A percentile compares a stretch with the other conserved stretches of the same genome.
phyloP scores from a whole-genome alignment of 2,888 invertebrate genomes.

The Agrypnus murinus region DNA sequence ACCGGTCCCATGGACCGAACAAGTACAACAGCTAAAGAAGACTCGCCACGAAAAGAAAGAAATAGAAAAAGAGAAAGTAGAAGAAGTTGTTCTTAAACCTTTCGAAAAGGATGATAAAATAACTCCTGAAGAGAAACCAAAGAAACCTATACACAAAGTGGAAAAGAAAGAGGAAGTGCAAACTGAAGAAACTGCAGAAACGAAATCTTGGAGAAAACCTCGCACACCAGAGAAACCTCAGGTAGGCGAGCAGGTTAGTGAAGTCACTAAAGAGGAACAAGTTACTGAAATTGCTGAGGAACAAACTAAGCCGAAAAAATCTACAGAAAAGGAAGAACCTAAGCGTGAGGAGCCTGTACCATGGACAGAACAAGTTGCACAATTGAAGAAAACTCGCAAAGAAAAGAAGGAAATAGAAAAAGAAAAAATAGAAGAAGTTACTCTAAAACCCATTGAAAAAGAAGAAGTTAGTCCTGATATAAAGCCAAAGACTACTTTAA shows the following conservation, averaged over 20 bases:
- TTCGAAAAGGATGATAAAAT: slow-evolving; percentile 62
- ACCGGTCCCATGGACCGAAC: slow-evolving; percentile 75
- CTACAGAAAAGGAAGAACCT: slow-evolving; percentile 34
- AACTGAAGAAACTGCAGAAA: slow-evolving; percentile 33
- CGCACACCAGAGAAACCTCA: too few species aligned
- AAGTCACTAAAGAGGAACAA: slow-evolving; percentile 60
- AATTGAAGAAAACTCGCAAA: slow-evolving; percentile 68
- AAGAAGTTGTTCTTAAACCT: slow-evolving; percentile 74
- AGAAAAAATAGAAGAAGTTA: slow-evolving; percentile 65
- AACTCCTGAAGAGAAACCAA: slow-evolving; percentile 33
- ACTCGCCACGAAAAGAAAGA: slow-evolving; percentile 66
- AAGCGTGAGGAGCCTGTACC: slow-evolving; percentile 61
- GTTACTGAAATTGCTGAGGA: slow-evolving; percentile 38
- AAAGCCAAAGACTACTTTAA: not conserved
- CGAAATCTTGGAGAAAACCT: slow-evolving; percentile 45
- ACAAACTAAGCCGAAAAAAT: slow-evolving; percentile 36
- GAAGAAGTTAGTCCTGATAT: slow-evolving; percentile 61
- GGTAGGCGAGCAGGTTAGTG: slow-evolving; percentile 7
- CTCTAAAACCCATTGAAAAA: slow-evolving; percentile 62
- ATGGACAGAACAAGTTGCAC: slow-evolving; percentile 78
- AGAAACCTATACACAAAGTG: slow-evolving; percentile 58
- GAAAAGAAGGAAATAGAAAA: slow-evolving; percentile 66
- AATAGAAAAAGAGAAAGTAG: slow-evolving; percentile 66
- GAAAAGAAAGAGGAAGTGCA: slow-evolving; percentile 63
- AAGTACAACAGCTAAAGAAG: slow-evolving; percentile 73